phyloP scores from a whole-genome alignment of 2,888 invertebrate genomes.

The Oscheius sp. region DNA sequence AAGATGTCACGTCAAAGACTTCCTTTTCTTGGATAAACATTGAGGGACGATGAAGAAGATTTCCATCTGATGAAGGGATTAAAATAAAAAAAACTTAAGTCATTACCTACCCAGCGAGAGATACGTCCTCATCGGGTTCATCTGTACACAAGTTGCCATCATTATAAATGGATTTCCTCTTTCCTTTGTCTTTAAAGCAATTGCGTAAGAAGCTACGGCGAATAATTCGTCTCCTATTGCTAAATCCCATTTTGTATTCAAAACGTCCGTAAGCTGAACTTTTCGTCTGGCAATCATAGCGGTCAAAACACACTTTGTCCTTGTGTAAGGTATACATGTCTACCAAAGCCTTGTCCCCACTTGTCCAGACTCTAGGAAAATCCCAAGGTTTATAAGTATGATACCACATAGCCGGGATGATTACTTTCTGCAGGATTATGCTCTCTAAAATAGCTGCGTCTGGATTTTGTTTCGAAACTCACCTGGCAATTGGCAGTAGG shows the following conservation, averaged over 20 bases:
- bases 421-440: neutral
- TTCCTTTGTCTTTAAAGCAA: constrained; percentile 34
- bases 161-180: constrained; percentile 11
- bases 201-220: constrained; percentile 42
- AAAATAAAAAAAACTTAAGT: neutral
- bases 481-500: constrained; percentile 41
- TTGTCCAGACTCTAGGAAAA: constrained; percentile 27
- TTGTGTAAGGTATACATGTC: constrained; percentile 34
- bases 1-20: neutral
- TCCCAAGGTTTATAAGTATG: neutral
- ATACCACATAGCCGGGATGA: constrained; percentile 32
- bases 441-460: no score
- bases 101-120: constrained; percentile 3
- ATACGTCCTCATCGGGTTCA: constrained; percentile 27
- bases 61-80: constrained; percentile 8
- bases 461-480: neutral
- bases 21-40: constrained; percentile 9
- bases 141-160: constrained; percentile 31
- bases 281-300: neutral
- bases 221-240: constrained; percentile 55
- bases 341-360: constrained; percentile 35
- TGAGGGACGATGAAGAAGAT: constrained; percentile 21
- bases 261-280: constrained; percentile 32
- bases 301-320: constrained; percentile 10
- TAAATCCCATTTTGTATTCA: constrained; percentile 51